Percentiles rank a stretch among this genome's conserved stretches.
phyloP scores from a whole-genome alignment of 2,888 invertebrate species.

The Torymus texanus region DNA sequence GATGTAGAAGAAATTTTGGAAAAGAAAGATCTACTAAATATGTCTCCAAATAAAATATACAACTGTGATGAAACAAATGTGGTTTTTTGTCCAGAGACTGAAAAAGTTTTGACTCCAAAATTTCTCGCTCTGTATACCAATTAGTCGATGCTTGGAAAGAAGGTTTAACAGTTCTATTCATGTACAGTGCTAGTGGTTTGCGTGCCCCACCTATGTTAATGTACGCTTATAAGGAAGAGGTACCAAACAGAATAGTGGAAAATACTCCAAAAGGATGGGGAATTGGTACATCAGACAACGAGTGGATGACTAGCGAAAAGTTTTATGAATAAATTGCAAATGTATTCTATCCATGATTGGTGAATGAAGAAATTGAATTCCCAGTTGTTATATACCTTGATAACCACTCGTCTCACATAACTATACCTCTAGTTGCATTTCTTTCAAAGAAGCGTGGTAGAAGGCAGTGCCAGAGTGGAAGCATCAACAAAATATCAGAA shows the following conservation, averaged over 20 bases:
- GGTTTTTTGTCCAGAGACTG: neutral
- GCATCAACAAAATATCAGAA: slow-evolving; percentile 3
- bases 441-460: neutral
- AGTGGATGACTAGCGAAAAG: neutral
- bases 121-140: slow-evolving; percentile 1
- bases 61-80: slow-evolving; percentile 11
- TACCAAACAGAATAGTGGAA: neutral
- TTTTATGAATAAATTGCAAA: neutral
- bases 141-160: slow-evolving; percentile 5
- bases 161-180: slow-evolving; percentile 2
- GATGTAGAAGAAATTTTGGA: neutral
- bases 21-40: neutral
- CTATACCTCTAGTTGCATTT: slow-evolving; percentile 2
- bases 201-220: neutral
- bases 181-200: neutral
- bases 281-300: no score
- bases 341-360: slow-evolving; percentile 3
- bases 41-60: neutral
- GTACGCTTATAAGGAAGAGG: slow-evolving; percentile 6
- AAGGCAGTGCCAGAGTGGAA: neutral
- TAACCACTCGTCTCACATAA: slow-evolving; percentile 3
- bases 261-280: slow-evolving; percentile 8
- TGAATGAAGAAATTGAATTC: slow-evolving; percentile 4
- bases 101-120: slow-evolving; percentile 7
- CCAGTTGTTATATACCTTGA: slow-evolving; percentile 4